A percentile compares a stretch with the other conserved stretches of the same genome.
phyloP scores from a whole-genome alignment of 1,140 invertebrate species.

The Drosophila novamexicana region DNA sequence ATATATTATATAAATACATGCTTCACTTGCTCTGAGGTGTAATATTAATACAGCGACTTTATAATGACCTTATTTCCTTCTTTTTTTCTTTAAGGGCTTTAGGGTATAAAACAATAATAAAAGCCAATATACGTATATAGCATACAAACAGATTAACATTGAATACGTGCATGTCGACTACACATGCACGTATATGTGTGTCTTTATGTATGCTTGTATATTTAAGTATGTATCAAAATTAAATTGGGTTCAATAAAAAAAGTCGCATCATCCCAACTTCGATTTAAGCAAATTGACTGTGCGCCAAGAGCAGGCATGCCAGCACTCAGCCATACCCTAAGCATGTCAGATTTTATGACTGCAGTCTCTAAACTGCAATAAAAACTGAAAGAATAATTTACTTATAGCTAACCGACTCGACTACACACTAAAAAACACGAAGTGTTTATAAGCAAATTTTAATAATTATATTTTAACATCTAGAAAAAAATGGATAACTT shows the following conservation, averaged over 20 bases:
- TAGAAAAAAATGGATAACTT: no score
- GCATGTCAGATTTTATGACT: slow-evolving; percentile 43
- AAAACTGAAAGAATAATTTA: slow-evolving; percentile 14
- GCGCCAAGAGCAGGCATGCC: slow-evolving; percentile 5
- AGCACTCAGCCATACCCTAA: background rate
- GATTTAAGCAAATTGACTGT: slow-evolving; percentile 34
- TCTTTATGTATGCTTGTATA: slow-evolving; percentile 13
- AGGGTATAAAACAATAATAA: slow-evolving; percentile 1
- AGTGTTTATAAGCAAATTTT: background rate
- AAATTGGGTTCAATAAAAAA: slow-evolving; percentile 72
- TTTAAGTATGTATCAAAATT: slow-evolving; percentile 32
- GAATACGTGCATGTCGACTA: slow-evolving; percentile 2
- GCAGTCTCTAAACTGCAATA: slow-evolving; percentile 22
- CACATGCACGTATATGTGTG: background rate
- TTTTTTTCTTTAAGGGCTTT: background rate
- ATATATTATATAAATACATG: background rate
- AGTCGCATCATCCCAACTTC: slow-evolving; percentile 17
- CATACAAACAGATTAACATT: slow-evolving; percentile 14
- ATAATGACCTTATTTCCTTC: background rate
- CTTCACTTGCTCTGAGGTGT: background rate
- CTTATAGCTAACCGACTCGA: background rate
- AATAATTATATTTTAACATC: background rate
- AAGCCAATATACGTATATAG: slow-evolving; percentile 4
- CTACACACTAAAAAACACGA: background rate
- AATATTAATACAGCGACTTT: slow-evolving; percentile 1